Conservation (phyloP, 2,888 invertebrate species). For the Chromoteleia sp. region DNA sequence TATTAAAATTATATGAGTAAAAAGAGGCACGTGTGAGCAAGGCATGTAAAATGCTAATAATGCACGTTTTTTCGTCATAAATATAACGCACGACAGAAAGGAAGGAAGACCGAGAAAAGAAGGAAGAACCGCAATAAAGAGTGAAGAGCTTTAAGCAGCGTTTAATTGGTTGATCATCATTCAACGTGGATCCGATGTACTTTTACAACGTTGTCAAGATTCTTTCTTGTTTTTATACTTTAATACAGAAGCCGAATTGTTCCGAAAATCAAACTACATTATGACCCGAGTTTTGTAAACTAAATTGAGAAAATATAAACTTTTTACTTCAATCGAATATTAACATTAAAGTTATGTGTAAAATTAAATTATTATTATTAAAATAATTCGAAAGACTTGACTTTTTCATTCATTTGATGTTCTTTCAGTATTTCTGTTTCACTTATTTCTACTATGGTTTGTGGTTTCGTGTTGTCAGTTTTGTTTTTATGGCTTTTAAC, state of each 20-base stretch:
- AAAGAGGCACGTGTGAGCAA: slow-evolving; percentile 64
- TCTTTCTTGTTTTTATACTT: background rate
- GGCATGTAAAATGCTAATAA: slow-evolving; percentile 70
- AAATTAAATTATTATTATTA: no score
- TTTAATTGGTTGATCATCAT: slow-evolving; percentile 68
- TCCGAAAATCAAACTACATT: no score
- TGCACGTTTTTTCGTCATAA: slow-evolving; percentile 71
- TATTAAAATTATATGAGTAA: slow-evolving; percentile 68
- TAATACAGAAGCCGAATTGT: background rate
- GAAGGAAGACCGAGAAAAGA: slow-evolving; percentile 58
- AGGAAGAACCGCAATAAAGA: slow-evolving; percentile 46
- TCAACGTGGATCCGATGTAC: slow-evolving; percentile 50
- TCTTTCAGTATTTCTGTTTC: no score
- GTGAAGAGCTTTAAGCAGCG: slow-evolving; percentile 51
- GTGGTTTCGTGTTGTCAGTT: no score
- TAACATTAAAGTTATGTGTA: no score
- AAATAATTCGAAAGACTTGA: no score
- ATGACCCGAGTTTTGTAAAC: no score
- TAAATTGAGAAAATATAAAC: no score
- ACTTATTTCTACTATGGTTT: no score
- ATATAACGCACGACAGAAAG: slow-evolving; percentile 48
- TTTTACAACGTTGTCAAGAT: slow-evolving; percentile 45
- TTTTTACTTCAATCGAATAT: no score
- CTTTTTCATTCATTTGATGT: no score
- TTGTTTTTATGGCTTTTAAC: no score